Base-by-base conservation (phyloP, 2,888 invertebrate genomes). In the Euproctis similis region DNA sequence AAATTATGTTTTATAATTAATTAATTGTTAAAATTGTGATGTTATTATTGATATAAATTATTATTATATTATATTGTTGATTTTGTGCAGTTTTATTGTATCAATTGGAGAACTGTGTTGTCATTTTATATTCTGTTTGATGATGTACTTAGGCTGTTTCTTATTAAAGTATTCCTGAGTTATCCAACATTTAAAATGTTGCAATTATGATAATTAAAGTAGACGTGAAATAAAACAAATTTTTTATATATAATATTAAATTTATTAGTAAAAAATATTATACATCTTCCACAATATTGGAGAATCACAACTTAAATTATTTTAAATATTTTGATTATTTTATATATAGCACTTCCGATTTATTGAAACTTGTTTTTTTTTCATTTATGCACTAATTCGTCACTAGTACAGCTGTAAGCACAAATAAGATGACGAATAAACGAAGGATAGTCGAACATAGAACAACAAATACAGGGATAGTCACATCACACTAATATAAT, bases 261-360 rank as follows among this genome's bases (percentile, higher is more conserved):
- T 84, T 84, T 84, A 84, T 84, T 84, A 84, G 84, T 84, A 84
- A 82, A 84, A 82, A 84, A 84, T 84, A 84, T 84, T 78, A 84
- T 84, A 82, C 84, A 82, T 84, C 82, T 81, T 82, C 84, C 84
- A 81, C 80, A 82, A 81, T 81, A 80, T 80, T 77, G 84, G 81
- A 81, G 80, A 84, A 81, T 80, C 67, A 76, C 81, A 81, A 82
- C 81, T 82, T 81, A 82, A 62, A 80, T 74, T 76, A 82, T 78
- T 80, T n/a, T 78, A 78, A 81, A 80, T 80, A 81, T 50, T n/a
- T 52, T 50, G 53, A 52, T 52, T 50, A 52, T 78, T 59, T 77
- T 73, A 80, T 76, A 75, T 80, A 77, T 73, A 82, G 82, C 81
- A 81, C 78, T 77, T 80, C 71, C 64, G 64, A 69, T 77, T 72